Evolutionary conservation across 2,888 invertebrate genomes (phyloP), one percentile per base, ranked within the genome.

Genomic region (Furcula furcula): DNA sequence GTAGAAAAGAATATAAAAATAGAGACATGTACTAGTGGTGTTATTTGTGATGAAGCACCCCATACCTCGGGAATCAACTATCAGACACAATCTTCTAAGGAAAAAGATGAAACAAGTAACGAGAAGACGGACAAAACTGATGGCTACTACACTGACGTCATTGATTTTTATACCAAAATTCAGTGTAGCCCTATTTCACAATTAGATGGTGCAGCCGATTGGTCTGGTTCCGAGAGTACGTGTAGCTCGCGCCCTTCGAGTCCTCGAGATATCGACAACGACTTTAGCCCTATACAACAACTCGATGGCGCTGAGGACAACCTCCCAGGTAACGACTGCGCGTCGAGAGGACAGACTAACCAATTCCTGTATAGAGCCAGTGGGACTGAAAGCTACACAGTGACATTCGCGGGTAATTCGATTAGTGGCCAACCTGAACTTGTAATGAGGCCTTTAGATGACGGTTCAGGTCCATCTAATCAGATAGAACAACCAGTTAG

Each of bases 401-500:
- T 89, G 2, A 89, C 89, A 20, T 87, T 90, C 38, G 85, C 90
- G 18, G 89, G 90, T 12, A 87, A 84, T 40, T 84, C 90, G 7
- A 76, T 89, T 12, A 85, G 77, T 38, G 90, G 90, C 7, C 89
- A 82, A 48, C 82, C 81, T 37, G 90, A 83, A 65, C 65, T 78
- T 39, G 82, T 82, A 1, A 88, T 88, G 85, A 66, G 87, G 35
- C 79, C 87, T 3, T 59, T 87, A 38, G 88, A 86, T 34, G 88
- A 89, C 31, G 70, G 66, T 15, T 65, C 77, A 15, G 66, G 65
- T 1, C 65, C 71, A 26, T 64, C 85, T 20, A 89, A 89, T 28
- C 87, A 90, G 33, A 88, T 90, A 22, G 94, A 94, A 55, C 92
- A 93, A 55, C 94, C 95, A 4, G 96, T 97, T 0, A 94, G 95